Base-by-base conservation (phyloP, 2,888 invertebrate species). In the Leptura quadrifasciata region DNA sequence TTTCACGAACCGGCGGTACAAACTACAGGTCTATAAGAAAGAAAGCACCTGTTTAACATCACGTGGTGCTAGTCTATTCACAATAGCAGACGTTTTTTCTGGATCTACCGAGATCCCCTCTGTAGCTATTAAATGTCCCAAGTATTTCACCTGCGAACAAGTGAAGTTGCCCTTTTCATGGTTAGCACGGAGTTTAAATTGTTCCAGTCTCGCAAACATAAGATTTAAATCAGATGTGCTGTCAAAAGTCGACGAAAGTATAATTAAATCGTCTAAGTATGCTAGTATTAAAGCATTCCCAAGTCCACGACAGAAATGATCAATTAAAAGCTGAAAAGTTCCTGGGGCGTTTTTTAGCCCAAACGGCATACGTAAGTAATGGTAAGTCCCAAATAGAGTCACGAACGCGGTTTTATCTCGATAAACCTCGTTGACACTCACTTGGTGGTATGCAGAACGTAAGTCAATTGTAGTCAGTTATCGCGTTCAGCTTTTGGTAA, bases 211-310 rank as follows among this genome's bases (percentile, higher is more conserved):
- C 12, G 75, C 47, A 63, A 84, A 81, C 20, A 80, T 74, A 24
- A 9, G n/a, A 24, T 64, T 15, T n/a, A 84, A 72, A 69, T 83
- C 80, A n/a, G 6, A 83, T 1, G 73, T 85, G 83, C 61, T 80
- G 61, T 15, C 75, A 65, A 82, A 81, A 0, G 77, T 71, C 3
- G 61, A 10, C 15, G 80, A 82, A 18, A 83, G 20, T 2, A 83
- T 20, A 10, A 83, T 81, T 2, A 84, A 47, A 65, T 84, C 82
- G 57, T 83, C 82, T 15, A 24, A 5, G 57, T 82, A 83, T 5
- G 24, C 24, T 24, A 5, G 24, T 24, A 24, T 5, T 24, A 24
- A 24, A 24, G 5, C 24, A 24, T 24, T 24, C 24, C 24, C 24
- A 24, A 24, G 5, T 5, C 24, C 24, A 24, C 24, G 24, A 5